A percentile compares a stretch with the other conserved stretches of the same genome.
Evolutionary conservation across 2,797 vertebrate species (phyloP).

Genomic region (Aselliscus stoliczkanus): DNA sequence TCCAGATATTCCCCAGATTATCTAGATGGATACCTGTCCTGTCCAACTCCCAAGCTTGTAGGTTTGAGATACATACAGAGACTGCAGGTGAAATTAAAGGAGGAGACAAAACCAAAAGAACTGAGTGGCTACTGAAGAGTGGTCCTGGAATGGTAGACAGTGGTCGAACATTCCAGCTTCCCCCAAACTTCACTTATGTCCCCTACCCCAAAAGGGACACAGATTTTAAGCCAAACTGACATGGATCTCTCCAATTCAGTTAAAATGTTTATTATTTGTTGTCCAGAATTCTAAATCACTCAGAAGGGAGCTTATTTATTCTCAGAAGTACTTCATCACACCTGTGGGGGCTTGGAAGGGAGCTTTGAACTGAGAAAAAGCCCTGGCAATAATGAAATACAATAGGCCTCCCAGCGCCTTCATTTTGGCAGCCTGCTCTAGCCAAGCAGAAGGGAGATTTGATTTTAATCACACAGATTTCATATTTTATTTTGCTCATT

Average conservation of each 20-base stretch:
- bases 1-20: neutral
- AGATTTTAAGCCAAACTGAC: neutral
- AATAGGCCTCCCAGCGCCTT: constrained; percentile 78
- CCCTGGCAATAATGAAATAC: constrained; percentile 81
- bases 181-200: neutral
- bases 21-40: too few species aligned
- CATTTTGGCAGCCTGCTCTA: constrained; percentile 77
- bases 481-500: constrained; percentile 86
- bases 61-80: neutral
- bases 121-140: accelerated
- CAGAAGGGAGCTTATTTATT: constrained; percentile 55
- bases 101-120: neutral
- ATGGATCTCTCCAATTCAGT: neutral
- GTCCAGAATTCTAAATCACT: constrained; percentile 55
- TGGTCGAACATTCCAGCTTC: too few species aligned
- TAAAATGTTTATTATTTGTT: constrained; percentile 51
- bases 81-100: neutral
- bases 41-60: neutral
- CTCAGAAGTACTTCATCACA: constrained; percentile 61
- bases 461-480: constrained; percentile 86
- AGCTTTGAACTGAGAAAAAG: constrained; percentile 62
- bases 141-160: neutral
- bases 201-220: neutral
- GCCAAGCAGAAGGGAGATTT: constrained; percentile 82
- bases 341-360: constrained; percentile 65